Evolutionary conservation across 30 jellyfish, hydroid and myxozoan species (phyloP), one percentile per base, ranked within the genome.

Genomic region (Haliclystus octoradiatus): DNA sequence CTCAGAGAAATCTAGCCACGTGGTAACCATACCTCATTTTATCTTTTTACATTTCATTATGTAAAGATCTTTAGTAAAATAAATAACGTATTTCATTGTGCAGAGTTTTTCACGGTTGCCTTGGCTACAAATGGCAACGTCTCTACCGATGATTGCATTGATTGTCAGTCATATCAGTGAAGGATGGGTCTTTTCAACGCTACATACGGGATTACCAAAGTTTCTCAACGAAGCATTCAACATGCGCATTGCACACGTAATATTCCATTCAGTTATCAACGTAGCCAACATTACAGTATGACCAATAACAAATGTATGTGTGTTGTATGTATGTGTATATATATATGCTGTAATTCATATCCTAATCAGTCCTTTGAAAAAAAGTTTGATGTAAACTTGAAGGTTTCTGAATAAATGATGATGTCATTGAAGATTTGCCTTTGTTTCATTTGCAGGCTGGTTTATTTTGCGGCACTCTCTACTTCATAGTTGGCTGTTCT

Each of bases 121-220:
- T n/a, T 88, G 97, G 97, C 34, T 66, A 35, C 66, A 76, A 50
- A 80, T 88, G 68, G 31, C 81, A 64, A 88, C 97, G 13, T 88
- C 97, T 34, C 50, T 88, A 65, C 97, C 97, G 12, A 70, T 88
- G 51, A 35, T 81, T 27, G 95, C 97, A 0, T 78, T 88, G 33
- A 81, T 77, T 53, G 84, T 88, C 7, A 94, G 94, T 1, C 97
- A 88, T 72, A 81, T 94, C 32, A 73, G 97, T 68, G 97, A 88
- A 69, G 97, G 97, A 25, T 88, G 97, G 97, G 97, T 92, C 9
- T 88, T 88, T 73, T 74, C 88, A 28, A 76, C 91, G 27, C 62
- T 88, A 85, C 97, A 88, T 49, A 88, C 97, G 22, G 60, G 93
- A 31, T 74, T 88, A 35, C 97, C 97, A 0, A 88, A 88, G 46